Base-by-base conservation (phyloP, 2,888 invertebrate species). In the Leucozona laternaria region DNA sequence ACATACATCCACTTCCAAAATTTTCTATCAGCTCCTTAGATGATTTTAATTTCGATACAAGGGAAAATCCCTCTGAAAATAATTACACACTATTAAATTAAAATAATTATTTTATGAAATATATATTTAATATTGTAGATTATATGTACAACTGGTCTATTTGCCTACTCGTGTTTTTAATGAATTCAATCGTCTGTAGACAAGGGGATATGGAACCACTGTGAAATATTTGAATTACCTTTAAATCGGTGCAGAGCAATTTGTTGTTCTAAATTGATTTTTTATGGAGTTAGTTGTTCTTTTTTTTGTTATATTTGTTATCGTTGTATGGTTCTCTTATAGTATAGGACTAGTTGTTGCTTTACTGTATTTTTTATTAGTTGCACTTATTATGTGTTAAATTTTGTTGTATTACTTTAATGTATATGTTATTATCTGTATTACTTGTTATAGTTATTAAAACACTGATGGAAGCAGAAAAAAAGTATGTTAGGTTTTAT, bases 211-310 rank as follows among this genome's bases (percentile, higher is more conserved):
- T 20, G 13, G 7, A 11, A 60, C 4, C 15, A 60, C 43, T 28
- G 5, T 73, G 50, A 5, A 37, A 64, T 45, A 55, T 62, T 70
- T 20, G 43, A 79, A 70, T 84, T 84, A 84, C 83, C 83, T 84
- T 79, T 58, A 64, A 57, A 20, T 79, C 40, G 58, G 64, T 17
- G 48, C 57, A 48, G 37, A 37, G 64, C 66, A 45, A 68, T 57
- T 25, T 28, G 0, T 28, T 53, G 25, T 28, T 53, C 1, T 57
- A 5, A 17, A 73, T 48, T 73, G 22, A 48, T 75, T 37, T 60
- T 62, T 8, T 58, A 58, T 58, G 22, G 31, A 58, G 20, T 43
- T 50, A 34, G 40, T 78, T 40, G 48, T 31, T 76, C 57, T 20
- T 25, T 22, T 43, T 10, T 48, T 48, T 7, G n/a, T 48, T n/a